Conservation (phyloP, 1,140 invertebrate species). For the Oppia nitens region DNA sequence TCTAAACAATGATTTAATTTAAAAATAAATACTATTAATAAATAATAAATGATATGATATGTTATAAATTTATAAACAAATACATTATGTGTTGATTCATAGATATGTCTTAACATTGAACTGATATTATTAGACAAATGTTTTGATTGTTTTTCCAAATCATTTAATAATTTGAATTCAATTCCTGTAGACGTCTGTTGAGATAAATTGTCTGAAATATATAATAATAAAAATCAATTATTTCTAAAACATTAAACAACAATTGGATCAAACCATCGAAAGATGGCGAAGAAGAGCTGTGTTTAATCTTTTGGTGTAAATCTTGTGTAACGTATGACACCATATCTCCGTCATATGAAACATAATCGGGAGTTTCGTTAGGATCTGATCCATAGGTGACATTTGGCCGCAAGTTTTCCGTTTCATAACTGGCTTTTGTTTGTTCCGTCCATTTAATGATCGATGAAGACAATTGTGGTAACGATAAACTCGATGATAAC, state of each 20-base stretch:
- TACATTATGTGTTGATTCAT: not conserved
- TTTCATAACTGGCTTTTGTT: slow-evolving; percentile 7
- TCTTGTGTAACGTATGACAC: slow-evolving; percentile 3
- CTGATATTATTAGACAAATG: not conserved
- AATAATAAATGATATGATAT: not conserved
- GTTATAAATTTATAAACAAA: not conserved
- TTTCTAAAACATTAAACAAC: not conserved
- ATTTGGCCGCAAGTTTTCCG: not conserved
- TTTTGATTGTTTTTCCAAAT: slow-evolving; percentile 11
- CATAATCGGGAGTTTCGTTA: not conserved
- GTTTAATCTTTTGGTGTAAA: slow-evolving; percentile 2
- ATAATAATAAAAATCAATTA: not conserved
- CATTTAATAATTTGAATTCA: not conserved
- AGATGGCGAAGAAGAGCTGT: not conserved
- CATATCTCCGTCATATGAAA: slow-evolving; percentile 1
- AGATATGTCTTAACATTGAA: not conserved
- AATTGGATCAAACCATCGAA: not conserved
- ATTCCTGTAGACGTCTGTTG: not conserved
- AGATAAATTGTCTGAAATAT: not conserved
- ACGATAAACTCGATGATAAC: slow-evolving; percentile 2
- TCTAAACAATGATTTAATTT: too few species aligned
- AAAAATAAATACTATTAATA: too few species aligned
- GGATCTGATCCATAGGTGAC: not conserved
- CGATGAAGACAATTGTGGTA: slow-evolving; percentile 9
- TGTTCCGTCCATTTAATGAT: slow-evolving; percentile 5